phyloP scores from a whole-genome alignment of 2,888 invertebrate genomes.

The Xiphydria camelus region DNA sequence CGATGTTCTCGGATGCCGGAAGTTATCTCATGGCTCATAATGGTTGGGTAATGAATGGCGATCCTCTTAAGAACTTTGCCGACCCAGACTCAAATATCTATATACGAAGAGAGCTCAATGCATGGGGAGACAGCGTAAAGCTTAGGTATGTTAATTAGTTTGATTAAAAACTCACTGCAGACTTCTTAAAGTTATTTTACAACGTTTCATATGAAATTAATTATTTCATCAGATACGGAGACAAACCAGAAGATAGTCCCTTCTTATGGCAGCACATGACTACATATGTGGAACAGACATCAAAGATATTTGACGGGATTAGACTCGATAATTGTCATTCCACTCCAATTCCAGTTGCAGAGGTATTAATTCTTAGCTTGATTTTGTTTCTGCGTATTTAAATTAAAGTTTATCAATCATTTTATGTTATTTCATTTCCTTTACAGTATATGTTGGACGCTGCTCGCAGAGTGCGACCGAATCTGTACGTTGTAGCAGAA shows the following conservation, averaged over 20 bases:
- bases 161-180: neutral
- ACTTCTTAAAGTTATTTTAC: constrained; percentile 2
- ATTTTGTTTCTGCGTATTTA: constrained; percentile 7
- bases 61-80: constrained; percentile 95
- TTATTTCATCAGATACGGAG: constrained; percentile 69
- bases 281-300: constrained; percentile 86
- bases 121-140: constrained; percentile 98
- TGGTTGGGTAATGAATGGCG: constrained; percentile 98
- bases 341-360: constrained; percentile 92
- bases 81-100: constrained; percentile 81
- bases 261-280: constrained; percentile 95
- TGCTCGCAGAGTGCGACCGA: constrained; percentile 85
- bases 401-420: constrained; percentile 7
- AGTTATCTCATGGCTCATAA: constrained; percentile 92
- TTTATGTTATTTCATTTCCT: constrained; percentile 2
- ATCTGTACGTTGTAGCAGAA: constrained; percentile 97
- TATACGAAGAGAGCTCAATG: constrained; percentile 87
- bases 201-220: neutral
- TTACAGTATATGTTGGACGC: constrained; percentile 80
- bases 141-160: constrained; percentile 62
- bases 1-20: constrained; percentile 69
- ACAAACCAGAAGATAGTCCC: constrained; percentile 84
- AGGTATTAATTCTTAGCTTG: constrained; percentile 55
- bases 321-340: constrained; percentile 98
- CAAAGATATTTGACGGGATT: constrained; percentile 90